A percentile compares a stretch with the other conserved stretches of the same genome.
phyloP scores from a whole-genome alignment of 2,797 vertebrate genomes.

The Lemur catta region DNA sequence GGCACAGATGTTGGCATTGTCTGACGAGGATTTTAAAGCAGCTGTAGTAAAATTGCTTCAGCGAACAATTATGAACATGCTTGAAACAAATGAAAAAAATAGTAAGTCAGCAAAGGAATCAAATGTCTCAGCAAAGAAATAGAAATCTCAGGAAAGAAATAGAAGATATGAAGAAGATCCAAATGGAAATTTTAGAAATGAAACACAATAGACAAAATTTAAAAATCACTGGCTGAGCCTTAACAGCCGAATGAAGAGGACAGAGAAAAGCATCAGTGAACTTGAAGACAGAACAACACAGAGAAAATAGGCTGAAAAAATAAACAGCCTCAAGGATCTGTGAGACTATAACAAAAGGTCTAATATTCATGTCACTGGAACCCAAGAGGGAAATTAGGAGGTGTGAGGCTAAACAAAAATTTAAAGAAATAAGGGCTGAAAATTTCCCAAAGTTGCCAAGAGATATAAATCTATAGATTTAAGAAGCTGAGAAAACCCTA shows the following conservation, averaged over 20 bases:
- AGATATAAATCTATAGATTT: background rate
- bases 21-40: background rate
- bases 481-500: background rate
- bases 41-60: background rate
- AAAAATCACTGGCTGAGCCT: background rate
- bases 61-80: background rate
- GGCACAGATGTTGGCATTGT: background rate
- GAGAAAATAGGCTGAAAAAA: background rate
- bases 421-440: background rate
- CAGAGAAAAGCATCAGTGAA: background rate
- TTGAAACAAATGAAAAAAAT: background rate
- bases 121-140: background rate
- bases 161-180: background rate
- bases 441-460: background rate
- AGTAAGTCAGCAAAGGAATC: background rate
- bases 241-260: background rate
- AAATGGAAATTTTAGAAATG: background rate
- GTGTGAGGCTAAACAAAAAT: background rate
- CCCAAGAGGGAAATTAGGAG: background rate
- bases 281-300: background rate
- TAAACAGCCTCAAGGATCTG: background rate
- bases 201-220: background rate
- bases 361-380: background rate
- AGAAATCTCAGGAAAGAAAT: background rate
- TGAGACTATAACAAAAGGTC: background rate